phyloP scores from a whole-genome alignment of 2,888 invertebrate species.

The Nephrotoma guestfalica region DNA sequence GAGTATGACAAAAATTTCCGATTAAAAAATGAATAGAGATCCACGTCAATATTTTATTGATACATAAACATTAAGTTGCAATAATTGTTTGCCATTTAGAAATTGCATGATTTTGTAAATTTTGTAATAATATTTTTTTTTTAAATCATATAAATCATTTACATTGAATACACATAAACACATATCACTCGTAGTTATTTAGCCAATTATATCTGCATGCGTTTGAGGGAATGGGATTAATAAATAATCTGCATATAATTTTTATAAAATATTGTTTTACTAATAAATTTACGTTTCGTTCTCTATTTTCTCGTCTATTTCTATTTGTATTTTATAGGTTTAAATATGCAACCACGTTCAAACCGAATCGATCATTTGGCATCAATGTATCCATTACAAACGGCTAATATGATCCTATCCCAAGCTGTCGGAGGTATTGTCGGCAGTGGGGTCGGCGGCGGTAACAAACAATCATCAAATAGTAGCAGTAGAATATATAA shows the following conservation, averaged over 20 bases:
- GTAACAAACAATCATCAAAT: slow-evolving; percentile 9
- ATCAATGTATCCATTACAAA: neutral
- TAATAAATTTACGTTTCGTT: neutral
- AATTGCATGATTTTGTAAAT: neutral
- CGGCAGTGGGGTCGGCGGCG: slow-evolving; percentile 3
- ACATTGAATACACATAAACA: neutral
- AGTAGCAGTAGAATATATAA: slow-evolving; percentile 8
- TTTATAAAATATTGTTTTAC: neutral
- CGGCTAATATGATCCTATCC: slow-evolving; percentile 14
- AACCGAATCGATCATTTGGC: slow-evolving; percentile 16
- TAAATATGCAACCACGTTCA: slow-evolving; percentile 14
- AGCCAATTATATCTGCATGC: neutral
- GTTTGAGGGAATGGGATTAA: neutral
- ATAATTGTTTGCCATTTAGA: neutral
- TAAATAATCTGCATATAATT: neutral
- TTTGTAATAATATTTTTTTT: neutral
- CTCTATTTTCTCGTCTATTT: neutral
- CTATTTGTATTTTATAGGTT: neutral
- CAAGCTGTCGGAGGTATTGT: slow-evolving; percentile 10
- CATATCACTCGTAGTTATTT: neutral
- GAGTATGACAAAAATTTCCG: neutral
- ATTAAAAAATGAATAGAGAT: neutral
- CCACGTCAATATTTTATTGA: neutral
- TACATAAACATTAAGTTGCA: neutral
- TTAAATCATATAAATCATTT: neutral